These are phyloP conservation scores for Drosophila subquinaria DNA, from an alignment of 2,888 invertebrate genomes.

Conservation along the genomic window DNA sequence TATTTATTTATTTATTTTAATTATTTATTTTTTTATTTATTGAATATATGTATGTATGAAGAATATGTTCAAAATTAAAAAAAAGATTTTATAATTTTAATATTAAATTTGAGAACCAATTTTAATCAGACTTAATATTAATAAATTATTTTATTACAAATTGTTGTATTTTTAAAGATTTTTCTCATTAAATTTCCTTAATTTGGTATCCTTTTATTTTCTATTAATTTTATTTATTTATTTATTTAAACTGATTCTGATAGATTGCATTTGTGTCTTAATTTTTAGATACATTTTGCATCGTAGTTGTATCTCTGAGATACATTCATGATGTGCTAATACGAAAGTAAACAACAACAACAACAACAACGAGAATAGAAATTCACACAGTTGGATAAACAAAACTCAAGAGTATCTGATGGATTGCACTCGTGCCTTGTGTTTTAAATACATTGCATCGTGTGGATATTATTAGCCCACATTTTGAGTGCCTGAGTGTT, in stretches of 20 bases:
- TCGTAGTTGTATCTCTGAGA: constrained; percentile 2
- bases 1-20: too few species aligned
- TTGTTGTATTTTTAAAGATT: too few species aligned
- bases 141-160: too few species aligned
- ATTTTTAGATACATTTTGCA: background rate
- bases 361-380: constrained; percentile 14
- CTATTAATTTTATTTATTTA: too few species aligned
- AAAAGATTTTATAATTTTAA: too few species aligned
- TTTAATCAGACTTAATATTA: too few species aligned
- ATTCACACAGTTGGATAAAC: constrained; percentile 26
- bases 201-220: too few species aligned
- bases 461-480: constrained; percentile 54
- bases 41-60: too few species aligned
- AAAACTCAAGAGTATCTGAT: constrained; percentile 16
- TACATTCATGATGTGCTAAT: constrained; percentile 34
- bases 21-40: too few species aligned
- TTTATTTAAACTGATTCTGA: constrained; percentile 38
- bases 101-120: too few species aligned
- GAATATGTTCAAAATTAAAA: too few species aligned
- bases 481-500: constrained; percentile 23
- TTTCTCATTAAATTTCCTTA: too few species aligned
- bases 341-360: constrained; percentile 42
- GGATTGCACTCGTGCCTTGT: constrained; percentile 14
- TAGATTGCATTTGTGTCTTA: constrained; percentile 58
- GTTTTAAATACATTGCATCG: constrained; percentile 30